Base-by-base conservation (phyloP, 2,888 invertebrate genomes). In the Tribolium freemani region DNA sequence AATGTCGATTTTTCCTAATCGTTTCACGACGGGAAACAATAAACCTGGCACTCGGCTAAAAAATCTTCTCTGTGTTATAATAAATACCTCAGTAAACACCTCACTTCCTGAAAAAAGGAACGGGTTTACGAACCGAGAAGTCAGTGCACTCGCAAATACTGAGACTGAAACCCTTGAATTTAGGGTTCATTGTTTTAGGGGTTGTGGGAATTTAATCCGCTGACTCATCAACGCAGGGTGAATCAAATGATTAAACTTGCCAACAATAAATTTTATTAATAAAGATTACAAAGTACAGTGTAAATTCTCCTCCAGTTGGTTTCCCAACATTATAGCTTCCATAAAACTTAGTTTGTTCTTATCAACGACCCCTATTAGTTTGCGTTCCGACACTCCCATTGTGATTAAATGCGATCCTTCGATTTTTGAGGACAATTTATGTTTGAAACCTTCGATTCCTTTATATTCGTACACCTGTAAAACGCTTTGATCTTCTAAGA, bases 381-480 rank as follows among this genome's bases (percentile, higher is more conserved):
- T 86, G 38, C 81, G 80, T 50, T 81, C 79, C 8, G 69, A 64
- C 16, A 70, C 72, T 45, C 69, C 79, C 68, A 88, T 83, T 9
- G 75, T 74, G 9, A 85, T 82, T 21, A 88, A 74, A 72, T 84
- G 83, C 1, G 84, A 81, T 0, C 83, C 86, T 60, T 81, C 74
- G 9, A 87, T 75, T 76, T 83, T 83, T 56, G 86, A 83, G 10
- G 83, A 83, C 9, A 84, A 82, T 66, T 84, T 82, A 58, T 83
- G 81, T 56, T 84, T 81, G 75, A 88, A 88, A 0, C 88, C 88
- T 79, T 87, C 84, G 53, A 88, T 84, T 5, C 88, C 88, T 84
- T 84, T 86, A 72, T 88, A 88, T 77, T 88, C 88, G 66, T 87
- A 88, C 60, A 88, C 80, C 75, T 85, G 84, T n/a, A 88, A 72